Conservation (phyloP, 1,140 invertebrate genomes). For the Lordiphosa stackelbergi region DNA sequence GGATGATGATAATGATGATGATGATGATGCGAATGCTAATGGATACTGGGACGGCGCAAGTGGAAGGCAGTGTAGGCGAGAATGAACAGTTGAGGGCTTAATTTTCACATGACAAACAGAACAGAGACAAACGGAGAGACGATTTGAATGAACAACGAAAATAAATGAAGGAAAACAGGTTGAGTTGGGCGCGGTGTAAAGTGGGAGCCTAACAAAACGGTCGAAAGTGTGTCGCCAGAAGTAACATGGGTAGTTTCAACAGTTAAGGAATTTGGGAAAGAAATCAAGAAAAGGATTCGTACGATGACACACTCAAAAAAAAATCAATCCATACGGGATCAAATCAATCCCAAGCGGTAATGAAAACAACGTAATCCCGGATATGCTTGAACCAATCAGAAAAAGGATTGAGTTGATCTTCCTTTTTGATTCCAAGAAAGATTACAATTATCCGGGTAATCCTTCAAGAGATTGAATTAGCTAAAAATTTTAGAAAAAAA, state of each 20-base stretch:
- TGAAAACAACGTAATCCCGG: too few species aligned
- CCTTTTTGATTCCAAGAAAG: too few species aligned
- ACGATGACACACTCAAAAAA: too few species aligned
- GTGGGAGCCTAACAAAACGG: constrained; percentile 23
- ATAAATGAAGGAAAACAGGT: constrained; percentile 18
- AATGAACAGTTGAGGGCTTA: constrained; percentile 54
- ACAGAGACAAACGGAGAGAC: constrained; percentile 56
- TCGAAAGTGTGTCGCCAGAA: constrained; percentile 11
- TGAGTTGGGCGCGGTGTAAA: constrained; percentile 9
- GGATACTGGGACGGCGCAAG: not conserved
- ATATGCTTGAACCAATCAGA: too few species aligned
- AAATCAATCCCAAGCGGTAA: too few species aligned
- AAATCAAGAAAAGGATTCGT: too few species aligned
- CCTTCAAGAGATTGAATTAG: too few species aligned
- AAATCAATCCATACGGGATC: too few species aligned
- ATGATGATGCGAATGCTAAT: constrained; percentile 4
- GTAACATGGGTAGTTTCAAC: constrained; percentile 1
- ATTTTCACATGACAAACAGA: constrained; percentile 65
- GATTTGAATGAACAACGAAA: constrained; percentile 33
- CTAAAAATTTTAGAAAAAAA: too few species aligned
- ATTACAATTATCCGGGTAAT: too few species aligned
- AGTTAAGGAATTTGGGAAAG: not conserved
- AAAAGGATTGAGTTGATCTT: too few species aligned
- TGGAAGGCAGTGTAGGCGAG: not conserved
- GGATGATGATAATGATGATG: constrained; percentile 40